Conservation (phyloP, 2,888 invertebrate species). For the Hipparchia sbordonii region DNA sequence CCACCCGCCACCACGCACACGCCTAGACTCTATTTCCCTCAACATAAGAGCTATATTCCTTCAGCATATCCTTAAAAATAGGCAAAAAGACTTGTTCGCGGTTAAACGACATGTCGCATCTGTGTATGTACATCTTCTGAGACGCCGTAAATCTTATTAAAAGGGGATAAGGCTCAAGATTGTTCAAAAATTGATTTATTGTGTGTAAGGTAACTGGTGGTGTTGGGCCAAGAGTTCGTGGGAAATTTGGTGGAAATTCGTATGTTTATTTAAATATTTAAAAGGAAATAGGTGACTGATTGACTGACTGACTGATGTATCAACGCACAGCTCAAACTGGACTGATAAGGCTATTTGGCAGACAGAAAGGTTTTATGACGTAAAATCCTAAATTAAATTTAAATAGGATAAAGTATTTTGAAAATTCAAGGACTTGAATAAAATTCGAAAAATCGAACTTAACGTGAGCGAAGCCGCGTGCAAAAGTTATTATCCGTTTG, state of each 20-base stretch:
- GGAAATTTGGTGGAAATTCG: not conserved
- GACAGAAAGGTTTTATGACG: too few species aligned
- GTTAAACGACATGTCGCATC: conserved; percentile 14
- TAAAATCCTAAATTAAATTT: too few species aligned
- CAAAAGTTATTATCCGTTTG: too few species aligned
- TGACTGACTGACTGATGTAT: too few species aligned
- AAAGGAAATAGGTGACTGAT: too few species aligned
- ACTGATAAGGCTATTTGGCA: too few species aligned
- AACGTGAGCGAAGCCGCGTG: too few species aligned
- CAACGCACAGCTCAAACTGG: too few species aligned
- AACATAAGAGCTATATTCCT: conserved; percentile 12
- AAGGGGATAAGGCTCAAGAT: not conserved
- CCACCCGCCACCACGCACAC: not conserved
- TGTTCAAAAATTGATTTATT: not conserved
- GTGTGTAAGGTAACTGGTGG: not conserved
- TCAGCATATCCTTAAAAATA: not conserved
- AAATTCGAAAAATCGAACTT: too few species aligned
- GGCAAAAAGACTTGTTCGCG: conserved; percentile 1
- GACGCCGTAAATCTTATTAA: not conserved
- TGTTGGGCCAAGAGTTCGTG: not conserved
- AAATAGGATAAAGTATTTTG: too few species aligned
- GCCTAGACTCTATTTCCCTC: not conserved
- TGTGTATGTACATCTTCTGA: not conserved
- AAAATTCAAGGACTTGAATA: too few species aligned
- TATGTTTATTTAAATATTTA: too few species aligned